Conservation (phyloP, 2,797 vertebrate species). For the Cichlasoma orientale region DNA sequence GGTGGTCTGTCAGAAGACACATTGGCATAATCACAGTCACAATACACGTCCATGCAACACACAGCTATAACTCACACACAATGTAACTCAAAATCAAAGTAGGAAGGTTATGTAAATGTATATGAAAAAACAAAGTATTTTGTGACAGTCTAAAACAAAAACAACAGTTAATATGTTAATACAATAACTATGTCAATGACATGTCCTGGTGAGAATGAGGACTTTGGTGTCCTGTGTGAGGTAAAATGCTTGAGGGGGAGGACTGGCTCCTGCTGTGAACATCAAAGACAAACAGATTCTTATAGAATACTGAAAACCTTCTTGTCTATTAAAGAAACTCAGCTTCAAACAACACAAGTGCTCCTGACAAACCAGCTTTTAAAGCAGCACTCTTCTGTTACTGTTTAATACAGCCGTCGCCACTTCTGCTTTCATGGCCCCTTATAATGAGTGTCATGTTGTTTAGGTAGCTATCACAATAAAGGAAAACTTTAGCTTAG, state of each 20-base stretch:
- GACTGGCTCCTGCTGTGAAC: slow-evolving; percentile 32
- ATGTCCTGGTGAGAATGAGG: not conserved
- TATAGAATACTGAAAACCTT: slow-evolving; percentile 13
- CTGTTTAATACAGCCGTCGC: not conserved
- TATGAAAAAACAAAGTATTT: not conserved
- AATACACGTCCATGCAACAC: not conserved
- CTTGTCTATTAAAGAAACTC: not conserved
- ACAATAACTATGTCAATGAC: not conserved
- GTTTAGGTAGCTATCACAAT: not conserved
- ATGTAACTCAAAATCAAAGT: not conserved
- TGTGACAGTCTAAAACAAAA: slow-evolving; percentile 4
- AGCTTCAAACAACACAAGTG: not conserved
- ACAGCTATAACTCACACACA: not conserved
- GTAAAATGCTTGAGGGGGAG: slow-evolving; percentile 16
- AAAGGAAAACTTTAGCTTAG: not conserved
- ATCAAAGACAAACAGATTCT: slow-evolving; percentile 34
- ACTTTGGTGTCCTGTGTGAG: slow-evolving; percentile 1
- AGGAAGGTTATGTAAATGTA: not conserved
- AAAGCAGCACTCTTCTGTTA: not conserved
- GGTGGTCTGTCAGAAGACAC: not conserved
- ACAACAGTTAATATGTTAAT: not conserved
- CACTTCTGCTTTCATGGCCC: not conserved
- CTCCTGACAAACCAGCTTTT: not conserved
- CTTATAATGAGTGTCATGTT: not conserved
- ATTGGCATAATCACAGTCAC: not conserved